These are phyloP conservation scores for Ferrisia virgata DNA, from an alignment of 2,888 invertebrate genomes.

Conservation along the genomic window DNA sequence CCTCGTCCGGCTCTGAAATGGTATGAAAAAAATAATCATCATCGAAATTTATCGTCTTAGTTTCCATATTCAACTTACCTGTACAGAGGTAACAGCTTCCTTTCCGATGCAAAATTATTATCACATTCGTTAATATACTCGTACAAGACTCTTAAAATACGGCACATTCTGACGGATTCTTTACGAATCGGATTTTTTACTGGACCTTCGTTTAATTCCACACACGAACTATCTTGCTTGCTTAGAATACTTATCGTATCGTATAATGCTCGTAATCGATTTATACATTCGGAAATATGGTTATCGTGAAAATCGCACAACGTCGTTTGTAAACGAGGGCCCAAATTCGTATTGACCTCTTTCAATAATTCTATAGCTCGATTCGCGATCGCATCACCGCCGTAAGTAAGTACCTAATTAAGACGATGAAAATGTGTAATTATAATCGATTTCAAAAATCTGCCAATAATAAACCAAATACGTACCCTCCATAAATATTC, in stretches of 20 bases:
- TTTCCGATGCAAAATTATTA: constrained; percentile 79
- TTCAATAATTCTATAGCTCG: constrained; percentile 87
- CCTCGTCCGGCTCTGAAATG: constrained; percentile 75
- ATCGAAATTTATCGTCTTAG: background rate
- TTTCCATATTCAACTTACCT: constrained; percentile 55
- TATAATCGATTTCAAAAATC: background rate
- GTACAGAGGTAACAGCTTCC: constrained; percentile 83
- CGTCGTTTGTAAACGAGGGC: constrained; percentile 75
- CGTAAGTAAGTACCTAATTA: constrained; percentile 75
- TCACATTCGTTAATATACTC: constrained; percentile 96
- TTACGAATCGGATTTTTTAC: constrained; percentile 37
- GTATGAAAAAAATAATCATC: background rate
- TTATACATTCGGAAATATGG: constrained; percentile 88
- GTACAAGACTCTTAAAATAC: constrained; percentile 88
- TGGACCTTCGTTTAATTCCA: background rate
- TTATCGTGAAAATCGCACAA: constrained; percentile 83
- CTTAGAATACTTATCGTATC: constrained; percentile 70
- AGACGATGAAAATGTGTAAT: background rate
- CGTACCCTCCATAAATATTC: constrained; percentile 92
- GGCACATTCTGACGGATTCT: constrained; percentile 71
- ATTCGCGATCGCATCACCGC: constrained; percentile 87
- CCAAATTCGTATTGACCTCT: constrained; percentile 90
- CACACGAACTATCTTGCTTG: constrained; percentile 21
- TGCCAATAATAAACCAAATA: constrained; percentile 47
- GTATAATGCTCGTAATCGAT: constrained; percentile 79